Evolutionary conservation across 2,797 vertebrate genomes (phyloP), one percentile per base, ranked within the genome.

Genomic region (Cygnus olor): DNA sequence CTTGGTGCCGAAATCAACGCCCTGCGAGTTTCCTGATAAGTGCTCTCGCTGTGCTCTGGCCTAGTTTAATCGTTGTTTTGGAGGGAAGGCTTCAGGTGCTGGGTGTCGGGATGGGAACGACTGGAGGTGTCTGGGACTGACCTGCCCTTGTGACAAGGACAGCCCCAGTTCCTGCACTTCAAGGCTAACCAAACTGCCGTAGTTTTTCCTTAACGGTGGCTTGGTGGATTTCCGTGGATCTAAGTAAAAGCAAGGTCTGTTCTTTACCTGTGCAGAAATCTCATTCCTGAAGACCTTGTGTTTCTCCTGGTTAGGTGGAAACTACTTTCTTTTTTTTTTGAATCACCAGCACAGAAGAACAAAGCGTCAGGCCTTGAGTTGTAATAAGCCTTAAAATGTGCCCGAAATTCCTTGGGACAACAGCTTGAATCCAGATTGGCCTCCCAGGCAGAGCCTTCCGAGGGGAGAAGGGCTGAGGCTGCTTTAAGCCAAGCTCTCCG

Each of bases 401-500:
- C 53, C 32, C 24, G 6, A 12, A 28, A 40, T 8, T 36, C 27
- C 47, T n/a, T 38, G 17, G 84, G 44, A 44, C 36, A 42, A 5
- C 24, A 14, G 10, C 64, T 40, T 5, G 38, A 21, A 32, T 9
- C 20, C 24, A 18, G 45, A 4, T 8, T 10, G 18, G 24, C 51
- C 42, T 47, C 30, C 25, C 21, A 18, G 64, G 49, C 44, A 38
- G 64, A 2, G 2, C 32, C 51, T 28, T 70, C 14, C 4, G 2
- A 6, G n/a, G 36, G 36, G 14, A 47, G 65, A 38, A 27, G 45
- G 54, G 66, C 17, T n/a, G 86, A 34, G 28, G 36, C n/a, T 47
- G 53, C 25, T 22, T 5, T 2, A 30, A 49, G 79, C 40, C n/a
- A 24, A 17, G 5, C 11, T 11, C 1, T 0, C 58, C 3, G 6